Conservation (phyloP, 2,888 invertebrate genomes). For the Heteromyza rotundicornis region DNA sequence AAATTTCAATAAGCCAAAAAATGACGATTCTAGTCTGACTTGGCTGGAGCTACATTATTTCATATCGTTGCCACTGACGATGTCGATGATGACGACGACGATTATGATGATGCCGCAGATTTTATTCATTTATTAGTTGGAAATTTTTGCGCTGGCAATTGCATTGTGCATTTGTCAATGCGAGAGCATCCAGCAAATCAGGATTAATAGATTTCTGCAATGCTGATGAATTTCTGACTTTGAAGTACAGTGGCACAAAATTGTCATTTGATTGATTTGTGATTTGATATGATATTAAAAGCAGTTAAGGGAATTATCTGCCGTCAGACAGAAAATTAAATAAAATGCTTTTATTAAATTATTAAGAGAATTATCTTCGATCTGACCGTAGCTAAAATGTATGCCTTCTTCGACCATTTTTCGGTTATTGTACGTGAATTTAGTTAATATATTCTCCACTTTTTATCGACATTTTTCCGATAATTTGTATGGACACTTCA, state of each 20-base stretch:
- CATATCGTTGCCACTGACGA: no score
- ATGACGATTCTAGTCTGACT: not conserved
- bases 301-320: not conserved
- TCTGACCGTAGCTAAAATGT: no score
- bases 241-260: not conserved
- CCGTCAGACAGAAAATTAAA: not conserved
- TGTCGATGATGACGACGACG: no score
- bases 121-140: constrained; percentile 2
- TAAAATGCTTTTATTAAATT: no score
- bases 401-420: no score
- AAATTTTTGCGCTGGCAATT: not conserved
- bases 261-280: not conserved
- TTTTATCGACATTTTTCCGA: no score
- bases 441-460: no score
- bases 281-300: not conserved
- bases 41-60: not conserved
- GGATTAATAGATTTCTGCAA: not conserved
- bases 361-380: no score
- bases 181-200: not conserved
- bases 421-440: no score
- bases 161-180: not conserved
- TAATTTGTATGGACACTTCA: no score
- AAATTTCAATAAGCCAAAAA: not conserved
- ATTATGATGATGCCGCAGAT: not conserved
- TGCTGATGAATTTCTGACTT: not conserved